These are phyloP conservation scores for Eucriotettix oculatus DNA, from an alignment of 2,888 invertebrate species.

Conservation along the genomic window DNA sequence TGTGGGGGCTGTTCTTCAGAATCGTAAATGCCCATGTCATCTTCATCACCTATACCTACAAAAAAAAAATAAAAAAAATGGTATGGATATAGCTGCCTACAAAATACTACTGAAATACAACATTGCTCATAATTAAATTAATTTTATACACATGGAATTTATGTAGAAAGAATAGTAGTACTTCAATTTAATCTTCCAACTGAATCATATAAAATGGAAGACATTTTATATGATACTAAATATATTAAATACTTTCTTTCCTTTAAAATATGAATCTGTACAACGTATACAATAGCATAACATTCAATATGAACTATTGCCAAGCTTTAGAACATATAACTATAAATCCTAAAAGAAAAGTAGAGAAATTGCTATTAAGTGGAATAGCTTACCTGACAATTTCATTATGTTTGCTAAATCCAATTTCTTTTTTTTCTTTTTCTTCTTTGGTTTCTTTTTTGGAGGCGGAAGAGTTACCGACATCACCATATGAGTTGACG, in stretches of 20 bases:
- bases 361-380: not conserved
- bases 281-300: not conserved
- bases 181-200: too few species aligned
- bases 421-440: slow-evolving; percentile 34
- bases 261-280: not conserved
- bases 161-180: too few species aligned
- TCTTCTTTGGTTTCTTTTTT: slow-evolving; percentile 35
- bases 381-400: slow-evolving; percentile 35
- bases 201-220: too few species aligned
- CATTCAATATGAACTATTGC: not conserved
- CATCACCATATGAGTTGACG: not conserved
- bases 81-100: too few species aligned
- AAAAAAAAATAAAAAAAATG: not conserved
- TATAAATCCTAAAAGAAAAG: not conserved
- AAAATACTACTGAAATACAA: too few species aligned
- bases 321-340: too few species aligned
- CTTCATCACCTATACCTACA: slow-evolving; percentile 43
- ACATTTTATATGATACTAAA: too few species aligned
- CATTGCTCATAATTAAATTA: too few species aligned
- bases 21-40: slow-evolving; percentile 30
- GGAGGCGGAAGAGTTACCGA: slow-evolving; percentile 23
- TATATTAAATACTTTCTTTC: too few species aligned
- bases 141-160: too few species aligned
- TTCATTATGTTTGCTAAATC: slow-evolving; percentile 60
- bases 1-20: slow-evolving; percentile 6